Evolutionary conservation across 2,888 invertebrate genomes (phyloP).

Genomic region (Digitonthophagus gazella): DNA sequence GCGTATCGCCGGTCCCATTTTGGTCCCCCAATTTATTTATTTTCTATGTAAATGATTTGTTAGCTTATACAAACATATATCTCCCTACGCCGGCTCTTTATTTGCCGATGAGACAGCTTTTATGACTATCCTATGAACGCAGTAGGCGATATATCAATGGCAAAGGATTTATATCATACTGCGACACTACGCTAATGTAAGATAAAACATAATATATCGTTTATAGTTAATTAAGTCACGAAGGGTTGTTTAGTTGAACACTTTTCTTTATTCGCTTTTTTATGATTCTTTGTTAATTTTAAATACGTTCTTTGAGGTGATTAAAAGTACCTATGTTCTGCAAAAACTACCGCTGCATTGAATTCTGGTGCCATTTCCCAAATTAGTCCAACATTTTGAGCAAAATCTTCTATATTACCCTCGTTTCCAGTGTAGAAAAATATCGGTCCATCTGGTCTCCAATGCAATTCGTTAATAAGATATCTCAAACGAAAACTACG

Average conservation of each 20-base stretch:
- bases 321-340: constrained; percentile 75
- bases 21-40: not conserved
- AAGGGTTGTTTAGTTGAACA: not conserved
- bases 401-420: constrained; percentile 86
- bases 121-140: not conserved
- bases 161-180: not conserved
- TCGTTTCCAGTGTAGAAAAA: constrained; percentile 97
- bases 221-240: not conserved
- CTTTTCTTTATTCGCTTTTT: no score
- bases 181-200: not conserved
- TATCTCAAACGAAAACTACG: constrained; percentile 77
- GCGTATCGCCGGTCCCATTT: not conserved
- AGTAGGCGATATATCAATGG: not conserved
- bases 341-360: constrained; percentile 81
- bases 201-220: not conserved
- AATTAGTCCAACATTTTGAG: constrained; percentile 89
- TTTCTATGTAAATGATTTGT: constrained; percentile 11
- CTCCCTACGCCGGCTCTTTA: not conserved
- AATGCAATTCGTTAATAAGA: constrained; percentile 74
- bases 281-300: no score
- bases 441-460: constrained; percentile 73
- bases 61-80: not conserved
- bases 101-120: not conserved
- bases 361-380: constrained; percentile 86
- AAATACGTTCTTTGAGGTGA: no score